phyloP scores from a whole-genome alignment of 1,140 invertebrate species.

The Drosophila burlai region DNA sequence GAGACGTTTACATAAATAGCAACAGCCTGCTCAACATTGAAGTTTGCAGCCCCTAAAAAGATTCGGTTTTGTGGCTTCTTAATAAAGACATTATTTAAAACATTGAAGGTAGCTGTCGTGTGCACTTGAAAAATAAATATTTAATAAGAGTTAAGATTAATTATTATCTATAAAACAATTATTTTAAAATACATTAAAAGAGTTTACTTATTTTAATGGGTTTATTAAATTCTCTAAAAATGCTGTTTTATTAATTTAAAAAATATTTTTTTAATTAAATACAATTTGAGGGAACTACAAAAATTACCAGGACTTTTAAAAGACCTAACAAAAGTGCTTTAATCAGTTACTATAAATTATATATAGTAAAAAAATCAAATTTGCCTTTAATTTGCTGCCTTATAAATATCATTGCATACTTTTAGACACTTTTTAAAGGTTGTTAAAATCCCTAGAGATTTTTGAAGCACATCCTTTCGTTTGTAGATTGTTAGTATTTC shows the following conservation, averaged over 20 bases:
- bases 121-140: neutral
- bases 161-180: neutral
- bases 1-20: constrained; percentile 19
- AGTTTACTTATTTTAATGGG: neutral
- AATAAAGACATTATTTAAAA: constrained; percentile 13
- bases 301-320: too few relatives aligned
- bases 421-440: neutral
- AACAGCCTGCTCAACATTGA: constrained; percentile 16
- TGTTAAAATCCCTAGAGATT: neutral
- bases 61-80: constrained; percentile 3
- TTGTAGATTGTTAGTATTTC: neutral
- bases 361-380: neutral
- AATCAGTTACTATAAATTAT: neutral
- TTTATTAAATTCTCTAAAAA: neutral
- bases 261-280: neutral
- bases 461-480: neutral
- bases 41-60: constrained; percentile 1
- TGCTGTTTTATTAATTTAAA: neutral
- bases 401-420: neutral
- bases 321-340: too few relatives aligned
- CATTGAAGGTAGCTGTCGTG: neutral
- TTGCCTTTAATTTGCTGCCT: neutral
- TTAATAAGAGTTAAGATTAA: neutral
- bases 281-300: too few relatives aligned
- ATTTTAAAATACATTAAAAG: neutral